A percentile compares a stretch with the other conserved stretches of the same genome.
phyloP scores from a whole-genome alignment of 2,113 vertebrate genomes.

The Aphelocoma coerulescens region DNA sequence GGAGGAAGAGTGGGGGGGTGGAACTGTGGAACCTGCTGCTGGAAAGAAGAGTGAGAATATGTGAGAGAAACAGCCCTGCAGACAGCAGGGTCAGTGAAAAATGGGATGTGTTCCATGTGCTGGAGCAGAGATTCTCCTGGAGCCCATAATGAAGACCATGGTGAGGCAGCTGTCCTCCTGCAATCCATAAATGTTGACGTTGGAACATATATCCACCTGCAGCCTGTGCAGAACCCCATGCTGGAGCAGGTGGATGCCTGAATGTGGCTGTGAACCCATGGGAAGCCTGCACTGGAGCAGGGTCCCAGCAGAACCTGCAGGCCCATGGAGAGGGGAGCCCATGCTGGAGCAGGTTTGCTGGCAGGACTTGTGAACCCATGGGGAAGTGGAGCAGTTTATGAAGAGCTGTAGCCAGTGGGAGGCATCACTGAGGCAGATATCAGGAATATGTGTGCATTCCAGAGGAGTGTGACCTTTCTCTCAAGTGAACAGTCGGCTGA shows the following conservation, averaged over 20 bases:
- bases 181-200: background rate
- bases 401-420: background rate
- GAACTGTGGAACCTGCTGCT: background rate
- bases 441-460: background rate
- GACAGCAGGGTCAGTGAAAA: background rate
- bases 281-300: background rate
- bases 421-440: background rate
- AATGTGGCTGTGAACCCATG: background rate
- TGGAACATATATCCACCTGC: background rate
- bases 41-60: background rate
- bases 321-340: background rate
- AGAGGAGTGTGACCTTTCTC: background rate
- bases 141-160: background rate
- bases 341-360: background rate
- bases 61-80: background rate
- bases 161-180: background rate
- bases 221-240: rapidly evolving
- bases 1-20: background rate
- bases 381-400: background rate
- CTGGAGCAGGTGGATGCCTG: background rate
- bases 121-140: background rate
- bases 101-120: background rate
- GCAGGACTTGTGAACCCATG: background rate
- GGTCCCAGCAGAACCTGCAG: background rate
- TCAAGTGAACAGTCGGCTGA: background rate